Evolutionary conservation across 2,888 invertebrate genomes (phyloP).

Genomic region (Pollenia angustigena): DNA sequence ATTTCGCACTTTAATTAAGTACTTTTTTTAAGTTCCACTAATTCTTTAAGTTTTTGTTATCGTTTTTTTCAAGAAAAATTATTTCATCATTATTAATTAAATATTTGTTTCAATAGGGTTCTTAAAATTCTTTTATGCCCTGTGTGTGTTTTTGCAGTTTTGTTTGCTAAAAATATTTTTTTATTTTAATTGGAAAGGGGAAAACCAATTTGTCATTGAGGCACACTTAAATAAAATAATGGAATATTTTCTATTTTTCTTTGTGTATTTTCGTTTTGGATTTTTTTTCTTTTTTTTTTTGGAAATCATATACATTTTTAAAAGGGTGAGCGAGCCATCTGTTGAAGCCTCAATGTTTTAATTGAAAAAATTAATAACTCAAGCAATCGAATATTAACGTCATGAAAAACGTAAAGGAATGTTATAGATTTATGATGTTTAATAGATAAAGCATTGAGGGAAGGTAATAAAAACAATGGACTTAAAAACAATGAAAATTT

Average conservation of each 20-base stretch:
- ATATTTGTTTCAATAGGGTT: too few relatives aligned
- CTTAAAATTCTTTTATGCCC: not conserved
- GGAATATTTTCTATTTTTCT: slow-evolving; percentile 8
- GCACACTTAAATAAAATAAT: slow-evolving; percentile 23
- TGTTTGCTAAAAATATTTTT: not conserved
- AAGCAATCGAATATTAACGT: not conserved
- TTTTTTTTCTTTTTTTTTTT: not conserved
- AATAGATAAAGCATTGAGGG: not conserved
- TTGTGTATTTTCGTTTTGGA: not conserved
- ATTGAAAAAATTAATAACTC: not conserved
- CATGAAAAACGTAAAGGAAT: slow-evolving; percentile 13
- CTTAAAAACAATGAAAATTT: too few relatives aligned
- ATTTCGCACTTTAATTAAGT: too few relatives aligned
- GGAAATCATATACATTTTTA: not conserved
- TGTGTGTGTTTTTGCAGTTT: not conserved
- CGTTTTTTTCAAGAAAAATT: too few relatives aligned
- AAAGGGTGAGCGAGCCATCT: slow-evolving; percentile 31
- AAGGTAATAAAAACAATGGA: not conserved
- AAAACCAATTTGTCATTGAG: slow-evolving; percentile 31
- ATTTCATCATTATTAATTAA: too few relatives aligned
- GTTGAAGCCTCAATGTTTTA: slow-evolving; percentile 17
- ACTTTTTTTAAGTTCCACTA: too few relatives aligned
- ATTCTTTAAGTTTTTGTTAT: too few relatives aligned
- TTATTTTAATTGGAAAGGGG: slow-evolving; percentile 20
- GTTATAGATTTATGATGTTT: not conserved